phyloP scores from a whole-genome alignment of 2,797 vertebrate species.

The Neosilurus hyrtlii region DNA sequence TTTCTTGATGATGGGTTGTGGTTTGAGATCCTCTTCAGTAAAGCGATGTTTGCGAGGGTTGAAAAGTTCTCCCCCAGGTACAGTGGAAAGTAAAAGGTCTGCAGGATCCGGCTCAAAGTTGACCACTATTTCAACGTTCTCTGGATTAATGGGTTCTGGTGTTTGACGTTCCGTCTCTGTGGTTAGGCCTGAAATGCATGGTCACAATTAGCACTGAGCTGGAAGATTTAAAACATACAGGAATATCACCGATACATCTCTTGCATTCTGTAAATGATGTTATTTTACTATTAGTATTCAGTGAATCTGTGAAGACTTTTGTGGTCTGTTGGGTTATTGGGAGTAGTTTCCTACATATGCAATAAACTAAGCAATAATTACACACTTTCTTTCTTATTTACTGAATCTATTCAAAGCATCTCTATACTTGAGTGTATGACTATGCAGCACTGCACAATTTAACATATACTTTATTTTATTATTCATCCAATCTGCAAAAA shows the following conservation, averaged over 20 bases:
- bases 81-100: conserved; percentile 91
- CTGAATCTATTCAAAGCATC: neutral
- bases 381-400: neutral
- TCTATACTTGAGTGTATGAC: neutral
- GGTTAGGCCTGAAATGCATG: conserved; percentile 70
- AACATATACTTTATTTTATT: neutral
- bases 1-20: conserved; percentile 98
- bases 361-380: neutral
- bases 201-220: neutral
- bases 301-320: neutral
- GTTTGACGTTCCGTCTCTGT: conserved; percentile 73
- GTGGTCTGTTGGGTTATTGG: neutral
- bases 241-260: neutral
- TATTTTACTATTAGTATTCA: neutral
- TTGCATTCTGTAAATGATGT: neutral
- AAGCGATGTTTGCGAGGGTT: conserved; percentile 95
- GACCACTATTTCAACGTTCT: conserved; percentile 84
- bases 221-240: neutral
- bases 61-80: conserved; percentile 93
- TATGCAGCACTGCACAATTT: neutral
- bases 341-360: neutral
- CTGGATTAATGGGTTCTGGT: conserved; percentile 79
- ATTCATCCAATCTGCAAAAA: neutral
- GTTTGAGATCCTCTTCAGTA: conserved; percentile 91
- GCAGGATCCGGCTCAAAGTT: conserved; percentile 94